A percentile compares a stretch with the other conserved stretches of the same genome.
Conservation (phyloP, 2,888 invertebrate genomes). For the Drosophila fulvimacula region DNA sequence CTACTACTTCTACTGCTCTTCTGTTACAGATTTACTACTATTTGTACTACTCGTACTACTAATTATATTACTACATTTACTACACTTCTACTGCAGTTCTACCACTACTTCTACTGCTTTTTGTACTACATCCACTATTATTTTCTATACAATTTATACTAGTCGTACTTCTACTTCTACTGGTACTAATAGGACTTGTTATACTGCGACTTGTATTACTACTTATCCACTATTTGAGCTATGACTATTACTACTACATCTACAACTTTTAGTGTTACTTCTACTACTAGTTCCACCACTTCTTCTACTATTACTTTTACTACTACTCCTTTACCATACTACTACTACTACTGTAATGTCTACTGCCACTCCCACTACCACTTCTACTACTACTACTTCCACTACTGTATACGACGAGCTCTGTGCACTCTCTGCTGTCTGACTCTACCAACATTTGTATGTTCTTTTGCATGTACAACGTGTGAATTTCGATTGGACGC, state of each 20-base stretch:
- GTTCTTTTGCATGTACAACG: conserved; percentile 73
- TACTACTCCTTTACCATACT: not conserved
- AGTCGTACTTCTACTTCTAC: not conserved
- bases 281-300: not conserved
- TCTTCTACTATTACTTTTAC: not conserved
- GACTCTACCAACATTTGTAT: conserved; percentile 72
- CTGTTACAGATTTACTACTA: too few species aligned
- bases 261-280: not conserved
- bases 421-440: conserved; percentile 61
- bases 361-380: not conserved
- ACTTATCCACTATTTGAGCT: not conserved
- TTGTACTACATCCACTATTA: not conserved
- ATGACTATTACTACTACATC: not conserved
- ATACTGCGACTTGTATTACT: not conserved
- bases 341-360: not conserved
- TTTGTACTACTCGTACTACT: not conserved
- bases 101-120: not conserved
- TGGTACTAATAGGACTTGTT: not conserved
- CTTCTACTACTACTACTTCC: not conserved
- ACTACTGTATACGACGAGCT: conserved; percentile 37
- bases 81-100: not conserved
- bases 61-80: not conserved
- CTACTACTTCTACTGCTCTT: not conserved
- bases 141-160: too few species aligned
- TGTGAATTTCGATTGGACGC: conserved; percentile 31